phyloP scores from a whole-genome alignment of 1,140 invertebrate species.

The Drosophila pandora region DNA sequence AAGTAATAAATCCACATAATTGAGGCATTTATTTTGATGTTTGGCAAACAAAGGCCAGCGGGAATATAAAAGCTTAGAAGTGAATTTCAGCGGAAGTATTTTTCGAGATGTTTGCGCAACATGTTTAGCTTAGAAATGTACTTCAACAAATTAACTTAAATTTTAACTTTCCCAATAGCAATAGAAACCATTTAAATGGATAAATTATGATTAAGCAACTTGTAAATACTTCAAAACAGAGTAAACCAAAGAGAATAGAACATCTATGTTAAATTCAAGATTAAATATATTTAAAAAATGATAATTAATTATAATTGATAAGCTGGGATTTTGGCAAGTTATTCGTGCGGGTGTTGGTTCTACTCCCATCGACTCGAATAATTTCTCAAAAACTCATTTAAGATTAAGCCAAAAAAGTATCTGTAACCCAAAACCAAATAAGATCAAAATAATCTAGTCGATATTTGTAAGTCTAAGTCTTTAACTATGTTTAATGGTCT shows the following conservation, averaged over 20 bases:
- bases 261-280: slow-evolving; percentile 18
- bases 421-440: slow-evolving; percentile 38
- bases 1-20: slow-evolving; percentile 54
- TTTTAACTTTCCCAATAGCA: slow-evolving; percentile 20
- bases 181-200: slow-evolving; percentile 21
- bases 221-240: slow-evolving; percentile 35
- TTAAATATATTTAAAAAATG: slow-evolving; percentile 19
- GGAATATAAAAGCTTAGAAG: background rate
- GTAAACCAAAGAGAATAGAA: slow-evolving; percentile 34
- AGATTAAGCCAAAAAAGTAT: slow-evolving; percentile 19
- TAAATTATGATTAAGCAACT: slow-evolving; percentile 29
- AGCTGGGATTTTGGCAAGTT: background rate
- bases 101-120: slow-evolving; percentile 19
- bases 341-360: slow-evolving; percentile 9
- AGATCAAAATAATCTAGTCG: slow-evolving; percentile 45
- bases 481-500: slow-evolving; percentile 38
- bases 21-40: slow-evolving; percentile 62
- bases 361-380: background rate
- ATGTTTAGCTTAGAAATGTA: slow-evolving; percentile 37
- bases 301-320: slow-evolving; percentile 6
- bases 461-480: slow-evolving; percentile 41
- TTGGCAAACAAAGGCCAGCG: slow-evolving; percentile 21
- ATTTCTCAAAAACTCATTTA: slow-evolving; percentile 1
- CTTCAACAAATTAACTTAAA: slow-evolving; percentile 29
- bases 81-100: slow-evolving; percentile 8